Evolutionary conservation across 2,888 invertebrate species (phyloP), one percentile per base, ranked within the genome.

Genomic region (Hydrotaea cyrtoneurina): DNA sequence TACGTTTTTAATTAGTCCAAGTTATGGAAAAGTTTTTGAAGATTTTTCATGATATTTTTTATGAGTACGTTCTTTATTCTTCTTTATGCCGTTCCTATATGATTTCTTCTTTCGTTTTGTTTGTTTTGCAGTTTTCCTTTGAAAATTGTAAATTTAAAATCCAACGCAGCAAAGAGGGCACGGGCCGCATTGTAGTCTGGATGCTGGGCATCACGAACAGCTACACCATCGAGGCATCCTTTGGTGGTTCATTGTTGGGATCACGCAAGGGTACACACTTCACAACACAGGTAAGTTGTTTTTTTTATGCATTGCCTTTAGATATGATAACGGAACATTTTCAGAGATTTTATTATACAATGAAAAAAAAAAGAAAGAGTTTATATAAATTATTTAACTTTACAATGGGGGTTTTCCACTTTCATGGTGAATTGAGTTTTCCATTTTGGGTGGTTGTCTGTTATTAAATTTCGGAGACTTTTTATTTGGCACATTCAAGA

Each of bases 151-250:
- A 97, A 93, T 98, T 98, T 92, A 95, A 97, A 90, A 96, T 98
- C 87, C 98, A 98, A 92, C 95, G 97, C 86, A 96, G 96, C 88
- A 98, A 98, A 93, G 98, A 98, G 93, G 98, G 98, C 2, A 98
- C 98, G 0, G 98, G 98, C 7, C 93, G 98, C 80, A 97, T 98
- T 10, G 98, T 98, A 0, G 96, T 98, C 89, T 98, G 98, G 98
- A 96, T 98, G 94, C 95, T 98, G 94, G 98, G 98, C 26, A 96
- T 98, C 64, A 95, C 96, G 80, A 98, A 98, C 90, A 98, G 98
- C 92, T 98, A 97, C 91, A 98, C 98, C 4, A 95, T 98, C 94
- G 98, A 98, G 93, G 98, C 98, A 8, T 98, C 98, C 0, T 97
- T 98, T 92, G 97, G 97, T 73, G 98, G 98, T 11, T 97, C 98